Conservation (phyloP, 2,888 invertebrate species). For the Monopis laevigella region DNA sequence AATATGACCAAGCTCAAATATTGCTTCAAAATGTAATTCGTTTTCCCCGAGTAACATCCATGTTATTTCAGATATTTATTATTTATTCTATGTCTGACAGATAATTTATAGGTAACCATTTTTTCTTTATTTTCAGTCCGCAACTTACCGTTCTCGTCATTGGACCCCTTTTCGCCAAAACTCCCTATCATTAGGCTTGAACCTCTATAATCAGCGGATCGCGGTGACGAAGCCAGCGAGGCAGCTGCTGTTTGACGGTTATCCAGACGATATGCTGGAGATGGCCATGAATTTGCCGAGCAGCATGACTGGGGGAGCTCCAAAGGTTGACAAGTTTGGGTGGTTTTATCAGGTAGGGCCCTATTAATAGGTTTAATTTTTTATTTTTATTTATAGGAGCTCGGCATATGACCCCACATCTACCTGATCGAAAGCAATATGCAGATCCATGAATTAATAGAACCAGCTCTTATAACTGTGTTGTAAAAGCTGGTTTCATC, state of each 20-base stretch:
- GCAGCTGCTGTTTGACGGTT: conserved; percentile 83
- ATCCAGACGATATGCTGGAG: conserved; percentile 76
- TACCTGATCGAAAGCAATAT: too few species aligned
- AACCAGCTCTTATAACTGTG: too few species aligned
- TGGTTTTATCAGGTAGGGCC: conserved; percentile 75
- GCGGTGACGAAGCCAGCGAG: conserved; percentile 71
- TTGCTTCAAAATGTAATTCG: too few species aligned
- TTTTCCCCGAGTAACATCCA: too few species aligned
- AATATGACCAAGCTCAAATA: too few species aligned
- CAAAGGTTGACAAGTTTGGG: conserved; percentile 81
- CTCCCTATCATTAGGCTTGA: conserved; percentile 68
- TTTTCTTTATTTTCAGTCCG: conserved; percentile 52
- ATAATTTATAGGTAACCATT: too few species aligned
- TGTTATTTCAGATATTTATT: too few species aligned
- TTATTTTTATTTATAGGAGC: conserved; percentile 1
- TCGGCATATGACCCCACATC: too few species aligned
- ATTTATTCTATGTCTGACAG: too few species aligned
- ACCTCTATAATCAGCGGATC: conserved; percentile 63
- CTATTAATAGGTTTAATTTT: too few species aligned
- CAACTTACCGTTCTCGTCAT: conserved; percentile 65
- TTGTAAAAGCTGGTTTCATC: too few species aligned
- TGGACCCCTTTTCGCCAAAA: conserved; percentile 68
- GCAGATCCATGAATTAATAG: too few species aligned
- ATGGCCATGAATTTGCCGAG: conserved; percentile 69
- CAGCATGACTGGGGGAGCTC: conserved; percentile 62